Evolutionary conservation across 2,888 invertebrate species (phyloP), one percentile per base, ranked within the genome.

Genomic region (Noctua pronuba): DNA sequence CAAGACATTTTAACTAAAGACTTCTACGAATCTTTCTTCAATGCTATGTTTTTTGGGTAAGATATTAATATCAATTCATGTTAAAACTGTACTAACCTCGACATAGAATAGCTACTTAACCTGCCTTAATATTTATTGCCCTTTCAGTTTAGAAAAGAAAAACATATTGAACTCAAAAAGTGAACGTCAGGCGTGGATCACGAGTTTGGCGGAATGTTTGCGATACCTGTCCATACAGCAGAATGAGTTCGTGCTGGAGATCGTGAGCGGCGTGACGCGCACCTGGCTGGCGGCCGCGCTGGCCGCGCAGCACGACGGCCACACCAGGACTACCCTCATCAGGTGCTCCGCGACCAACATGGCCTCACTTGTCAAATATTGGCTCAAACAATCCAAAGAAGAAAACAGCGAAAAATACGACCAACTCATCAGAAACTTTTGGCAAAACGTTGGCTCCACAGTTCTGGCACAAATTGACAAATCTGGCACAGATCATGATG

Each of bases 131-230:
- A 49, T 49, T 31, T 31, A 21, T 52, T 64, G 73, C 80, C 66
- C 80, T 91, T 90, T 79, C 92, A 98, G 98, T 55, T 95, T 98
- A 80, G 97, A 97, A 71, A 96, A 97, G 65, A 97, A 97, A 82
- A 96, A 95, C 71, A 97, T 97, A 18, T 92, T 97, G 71, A 95
- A 95, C 55, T 98, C 98, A 66, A 97, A 97, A 84, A 97, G 97
- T 64, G 98, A 99, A 94, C 97, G 97, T 31, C 96, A 97, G 67
- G 97, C 98, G 0, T 97, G 98, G 89, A 97, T 98, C 38, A 97
- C 96, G 66, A 97, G 98, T 3, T 97, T 98, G 87, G 97, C 98
- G 35, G 99, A 99, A 92, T 99, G 99, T 91, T 92, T 98, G 35
- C 97, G 94, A 4, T 93, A 94, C 81, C 70, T 95, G 38, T 93